Evolutionary conservation across 2,888 invertebrate genomes (phyloP), one percentile per base, ranked within the genome.

Genomic region (Amiota minor): DNA sequence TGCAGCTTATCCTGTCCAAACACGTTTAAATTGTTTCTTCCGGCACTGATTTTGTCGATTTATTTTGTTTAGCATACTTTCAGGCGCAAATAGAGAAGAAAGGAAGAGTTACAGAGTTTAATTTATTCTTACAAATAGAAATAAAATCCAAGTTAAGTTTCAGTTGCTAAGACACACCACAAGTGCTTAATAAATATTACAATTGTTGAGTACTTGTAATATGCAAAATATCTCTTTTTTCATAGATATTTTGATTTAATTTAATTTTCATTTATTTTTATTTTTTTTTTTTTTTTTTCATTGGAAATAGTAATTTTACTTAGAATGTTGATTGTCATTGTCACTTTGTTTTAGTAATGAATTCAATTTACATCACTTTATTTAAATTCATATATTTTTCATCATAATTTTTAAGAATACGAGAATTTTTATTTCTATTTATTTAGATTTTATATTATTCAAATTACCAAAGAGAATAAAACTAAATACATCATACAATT

Each of bases 21-120:
- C 76, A 83, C 83, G 83, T 78, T 83, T 84, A 83, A 83, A 83
- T 84, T 83, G 84, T 84, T 83, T 84, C 84, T 80, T 83, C 77
- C 84, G 81, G 84, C 83, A 84, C 78, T 84, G 83, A 83, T 83
- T 83, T 83, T 81, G 79, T 75, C 79, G 84, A 83, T 83, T 83
- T 83, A 84, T 83, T 80, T 74, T 81, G 77, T 77, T 78, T 77
- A 74, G 82, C 67, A 23, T 68, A 50, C 46, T 53, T 68, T 68
- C 53, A 65, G 65, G 50, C 8, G 35, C 35, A 35, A 35, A 35
- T 35, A 35, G 35, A 35, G 6, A 35, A 35, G 4, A 35, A 6
- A 6, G 6, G 35, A 35, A 35, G 35, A 6, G 35, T 35, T 20
- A 11, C 59, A 18, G 50, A 14, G 16, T 68, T 50, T 68, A 68